Evolutionary conservation across 2,113 vertebrate genomes (phyloP).

Genomic region (Oriolus oriolus): DNA sequence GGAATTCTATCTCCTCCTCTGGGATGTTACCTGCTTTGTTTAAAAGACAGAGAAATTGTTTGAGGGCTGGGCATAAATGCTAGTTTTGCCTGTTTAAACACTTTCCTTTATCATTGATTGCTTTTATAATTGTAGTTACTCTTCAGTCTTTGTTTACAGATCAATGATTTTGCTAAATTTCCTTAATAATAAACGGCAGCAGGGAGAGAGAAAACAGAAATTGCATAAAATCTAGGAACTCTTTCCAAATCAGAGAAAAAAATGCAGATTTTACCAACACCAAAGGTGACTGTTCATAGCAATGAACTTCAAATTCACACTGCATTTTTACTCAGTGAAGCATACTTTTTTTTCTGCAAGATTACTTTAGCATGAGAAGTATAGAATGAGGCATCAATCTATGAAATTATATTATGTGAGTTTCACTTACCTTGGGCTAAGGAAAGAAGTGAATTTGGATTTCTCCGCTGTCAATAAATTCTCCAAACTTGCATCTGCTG

Average conservation of each 20-base stretch:
- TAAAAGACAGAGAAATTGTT: slow-evolving; percentile 9
- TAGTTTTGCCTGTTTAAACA: background rate
- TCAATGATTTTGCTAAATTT: background rate
- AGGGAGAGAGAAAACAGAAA: background rate
- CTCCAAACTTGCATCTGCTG: background rate
- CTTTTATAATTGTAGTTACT: background rate
- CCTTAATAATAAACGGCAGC: background rate
- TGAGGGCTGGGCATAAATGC: background rate
- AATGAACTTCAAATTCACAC: background rate
- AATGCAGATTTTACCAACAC: background rate
- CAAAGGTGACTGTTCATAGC: background rate
- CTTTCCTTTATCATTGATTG: background rate
- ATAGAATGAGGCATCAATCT: background rate
- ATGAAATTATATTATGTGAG: background rate
- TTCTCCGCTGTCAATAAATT: background rate
- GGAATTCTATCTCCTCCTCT: background rate
- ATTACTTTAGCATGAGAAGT: background rate
- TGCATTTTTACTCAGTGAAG: background rate
- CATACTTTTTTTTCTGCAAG: background rate
- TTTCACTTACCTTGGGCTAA: background rate
- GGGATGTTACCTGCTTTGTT: slow-evolving; percentile 5
- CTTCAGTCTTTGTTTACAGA: background rate
- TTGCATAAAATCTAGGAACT: background rate
- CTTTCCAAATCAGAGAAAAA: background rate
- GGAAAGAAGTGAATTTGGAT: background rate